Conservation (phyloP, 2,113 vertebrate genomes). For the Pavo muticus region DNA sequence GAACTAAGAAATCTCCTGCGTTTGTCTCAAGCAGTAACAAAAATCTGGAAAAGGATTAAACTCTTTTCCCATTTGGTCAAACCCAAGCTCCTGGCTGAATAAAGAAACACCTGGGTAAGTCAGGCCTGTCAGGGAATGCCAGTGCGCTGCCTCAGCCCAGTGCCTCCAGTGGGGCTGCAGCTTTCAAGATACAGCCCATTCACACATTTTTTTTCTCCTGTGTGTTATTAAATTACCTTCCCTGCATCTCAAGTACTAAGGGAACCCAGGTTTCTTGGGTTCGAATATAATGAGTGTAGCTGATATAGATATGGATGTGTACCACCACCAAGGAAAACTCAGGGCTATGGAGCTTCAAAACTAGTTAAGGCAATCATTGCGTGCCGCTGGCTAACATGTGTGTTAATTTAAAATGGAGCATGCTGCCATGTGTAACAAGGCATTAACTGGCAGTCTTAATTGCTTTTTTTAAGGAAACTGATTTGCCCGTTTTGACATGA, state of each 20-base stretch:
- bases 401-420: not conserved
- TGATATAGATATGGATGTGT: not conserved
- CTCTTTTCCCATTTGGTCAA: not conserved
- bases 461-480: not conserved
- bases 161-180: not conserved
- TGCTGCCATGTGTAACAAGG: not conserved
- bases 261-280: not conserved
- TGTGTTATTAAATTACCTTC: not conserved
- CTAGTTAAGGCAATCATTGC: not conserved
- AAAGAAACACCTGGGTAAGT: not conserved
- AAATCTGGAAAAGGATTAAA: not conserved
- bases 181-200: not conserved
- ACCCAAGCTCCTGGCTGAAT: conserved; percentile 1
- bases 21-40: not conserved
- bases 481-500: not conserved
- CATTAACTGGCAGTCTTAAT: not conserved
- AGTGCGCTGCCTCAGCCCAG: not conserved
- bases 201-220: not conserved
- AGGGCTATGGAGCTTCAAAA: not conserved
- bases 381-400: not conserved
- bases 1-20: not conserved
- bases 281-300: not conserved
- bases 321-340: not conserved
- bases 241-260: not conserved
- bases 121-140: not conserved